A percentile compares a stretch with the other conserved stretches of the same genome.
These are phyloP conservation scores for Lapara coniferarum DNA, from an alignment of 2,888 invertebrate genomes.

Conservation along the genomic window DNA sequence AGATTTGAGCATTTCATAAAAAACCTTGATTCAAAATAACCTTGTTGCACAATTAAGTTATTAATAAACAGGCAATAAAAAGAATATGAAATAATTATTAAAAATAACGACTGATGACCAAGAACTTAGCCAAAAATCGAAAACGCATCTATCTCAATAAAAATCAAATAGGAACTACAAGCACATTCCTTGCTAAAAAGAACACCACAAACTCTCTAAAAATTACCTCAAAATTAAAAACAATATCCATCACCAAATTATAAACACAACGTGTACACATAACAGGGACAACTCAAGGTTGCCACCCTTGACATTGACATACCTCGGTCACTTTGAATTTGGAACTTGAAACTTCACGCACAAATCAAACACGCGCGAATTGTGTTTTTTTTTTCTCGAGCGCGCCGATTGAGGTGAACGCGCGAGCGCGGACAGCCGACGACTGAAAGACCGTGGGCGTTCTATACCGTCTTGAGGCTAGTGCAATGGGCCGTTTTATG, in stretches of 20 bases:
- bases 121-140: not conserved
- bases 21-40: not conserved
- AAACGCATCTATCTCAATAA: not conserved
- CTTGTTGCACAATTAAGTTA: not conserved
- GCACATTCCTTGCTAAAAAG: not conserved
- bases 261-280: constrained; percentile 13
- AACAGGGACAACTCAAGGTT: constrained; percentile 8
- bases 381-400: not conserved
- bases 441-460: constrained; percentile 15
- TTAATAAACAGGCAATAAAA: not conserved
- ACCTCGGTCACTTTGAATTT: constrained; percentile 18
- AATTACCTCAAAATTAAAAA: constrained; percentile 19
- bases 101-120: not conserved
- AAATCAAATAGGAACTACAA: not conserved
- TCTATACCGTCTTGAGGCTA: not conserved
- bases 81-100: not conserved
- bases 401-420: constrained; percentile 14
- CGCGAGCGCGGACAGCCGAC: constrained; percentile 25
- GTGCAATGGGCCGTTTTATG: constrained; percentile 20
- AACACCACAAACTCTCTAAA: constrained; percentile 7
- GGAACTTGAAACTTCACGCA: constrained; percentile 15
- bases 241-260: constrained; percentile 10
- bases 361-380: constrained; percentile 10
- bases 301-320: constrained; percentile 21
- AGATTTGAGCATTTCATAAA: too few species aligned